Evolutionary conservation across 2,888 invertebrate genomes (phyloP).

Genomic region (Noctua comes): DNA sequence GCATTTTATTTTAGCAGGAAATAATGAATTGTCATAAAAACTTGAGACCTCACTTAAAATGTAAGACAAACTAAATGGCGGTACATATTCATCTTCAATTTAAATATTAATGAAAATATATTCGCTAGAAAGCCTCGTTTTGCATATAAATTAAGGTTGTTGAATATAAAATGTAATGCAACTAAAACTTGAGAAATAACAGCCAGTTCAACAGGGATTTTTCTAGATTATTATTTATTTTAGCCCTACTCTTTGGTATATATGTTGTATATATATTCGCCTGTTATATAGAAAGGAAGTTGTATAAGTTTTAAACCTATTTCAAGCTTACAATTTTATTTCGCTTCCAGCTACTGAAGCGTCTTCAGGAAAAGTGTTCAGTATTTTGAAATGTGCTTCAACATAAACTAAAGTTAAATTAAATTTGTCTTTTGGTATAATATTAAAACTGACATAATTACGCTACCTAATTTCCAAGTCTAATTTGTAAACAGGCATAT

Average conservation of each 20-base stretch:
- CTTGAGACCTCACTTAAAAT: slow-evolving; percentile 5
- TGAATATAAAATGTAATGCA: slow-evolving; percentile 50
- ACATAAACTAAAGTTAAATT: background rate
- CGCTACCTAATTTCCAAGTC: background rate
- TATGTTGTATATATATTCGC: background rate
- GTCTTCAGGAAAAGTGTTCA: slow-evolving; percentile 1
- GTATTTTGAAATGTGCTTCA: background rate
- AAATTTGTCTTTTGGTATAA: background rate
- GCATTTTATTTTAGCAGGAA: background rate
- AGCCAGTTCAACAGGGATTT: slow-evolving; percentile 14
- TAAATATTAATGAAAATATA: slow-evolving; percentile 53
- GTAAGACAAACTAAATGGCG: slow-evolving; percentile 15
- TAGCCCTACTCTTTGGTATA: background rate
- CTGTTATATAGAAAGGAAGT: slow-evolving; percentile 7
- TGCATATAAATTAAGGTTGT: slow-evolving; percentile 47
- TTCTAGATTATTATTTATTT: slow-evolving; percentile 22
- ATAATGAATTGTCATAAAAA: background rate
- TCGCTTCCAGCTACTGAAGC: slow-evolving; percentile 18
- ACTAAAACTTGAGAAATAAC: slow-evolving; percentile 30
- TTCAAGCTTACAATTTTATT: slow-evolving; percentile 25
- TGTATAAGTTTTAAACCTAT: slow-evolving; percentile 19
- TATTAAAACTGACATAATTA: background rate
- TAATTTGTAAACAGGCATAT: background rate
- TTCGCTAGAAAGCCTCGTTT: slow-evolving; percentile 40
- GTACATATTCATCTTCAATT: slow-evolving; percentile 41